Evolutionary conservation across 2,113 vertebrate species (phyloP).

Genomic region (Synchiropus splendidus): DNA sequence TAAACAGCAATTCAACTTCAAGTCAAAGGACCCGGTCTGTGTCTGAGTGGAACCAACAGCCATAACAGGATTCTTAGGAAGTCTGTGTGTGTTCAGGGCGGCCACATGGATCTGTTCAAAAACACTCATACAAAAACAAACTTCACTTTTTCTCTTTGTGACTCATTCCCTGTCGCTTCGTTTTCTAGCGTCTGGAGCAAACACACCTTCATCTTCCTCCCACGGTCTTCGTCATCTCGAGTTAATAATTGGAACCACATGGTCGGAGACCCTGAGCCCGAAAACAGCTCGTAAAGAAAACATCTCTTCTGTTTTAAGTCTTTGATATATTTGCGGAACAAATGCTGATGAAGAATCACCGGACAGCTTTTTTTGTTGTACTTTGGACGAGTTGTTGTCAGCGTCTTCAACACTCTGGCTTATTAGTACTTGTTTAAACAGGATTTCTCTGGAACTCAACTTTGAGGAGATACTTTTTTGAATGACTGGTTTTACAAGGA

Average conservation of each 20-base stretch:
- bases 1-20: too few species aligned
- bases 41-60: too few species aligned
- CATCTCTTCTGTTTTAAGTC: conserved; percentile 25
- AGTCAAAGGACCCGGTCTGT: too few species aligned
- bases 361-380: conserved; percentile 14
- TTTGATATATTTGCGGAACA: conserved; percentile 25
- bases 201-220: background rate
- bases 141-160: background rate
- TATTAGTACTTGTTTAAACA: background rate
- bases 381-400: conserved; percentile 3
- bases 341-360: conserved; percentile 20
- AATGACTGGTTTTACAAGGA: too few species aligned
- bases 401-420: background rate
- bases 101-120: background rate
- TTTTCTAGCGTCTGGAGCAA: background rate
- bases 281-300: conserved; percentile 47
- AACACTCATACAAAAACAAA: background rate
- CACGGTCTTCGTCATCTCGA: conserved; percentile 6
- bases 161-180: conserved; percentile 1
- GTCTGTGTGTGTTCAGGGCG: too few species aligned
- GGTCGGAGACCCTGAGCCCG: conserved; percentile 17
- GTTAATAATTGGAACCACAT: conserved; percentile 47
- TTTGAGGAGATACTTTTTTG: too few species aligned
- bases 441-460: too few species aligned
- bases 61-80: too few species aligned